Evolutionary conservation across 2,888 invertebrate species (phyloP), one percentile per base, ranked within the genome.

Genomic region (Macrosiphum euphorbiae): DNA sequence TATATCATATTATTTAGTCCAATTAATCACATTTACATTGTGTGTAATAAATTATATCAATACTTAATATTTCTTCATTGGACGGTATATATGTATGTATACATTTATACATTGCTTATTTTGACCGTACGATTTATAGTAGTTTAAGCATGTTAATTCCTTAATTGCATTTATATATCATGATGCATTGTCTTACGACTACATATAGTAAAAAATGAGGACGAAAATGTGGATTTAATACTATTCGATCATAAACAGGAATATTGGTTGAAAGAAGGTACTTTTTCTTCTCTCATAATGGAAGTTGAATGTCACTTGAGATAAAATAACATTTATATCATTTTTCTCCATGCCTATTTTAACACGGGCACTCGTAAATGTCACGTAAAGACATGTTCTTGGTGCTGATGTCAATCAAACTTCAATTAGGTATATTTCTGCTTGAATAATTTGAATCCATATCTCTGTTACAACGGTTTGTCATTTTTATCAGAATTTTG

Each of bases 331-430:
- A 24, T 90, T 61, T 90, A 90, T n/a, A 61, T 90, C 61, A 61
- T 47, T 89, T 67, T 28, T n/a, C 44, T n/a, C 1, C 20, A 58
- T 44, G 13, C 0, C 4, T 47, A 61, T 90, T 47, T 44, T 61
- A 61, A 44, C 28, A 47, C 47, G 16, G 47, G 0, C 13, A 44
- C 11, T 35, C 16, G 20, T 78, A 78, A 78, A 78, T 78, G 78
- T 78, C 35, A 78, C 78, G 35, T 78, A 20, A 7, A 78, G 28
- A 47, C 44, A 47, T n/a, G 47, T 67, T 44, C 20, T 89, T 47
- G 89, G 44, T n/a, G 47, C n/a, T n/a, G 0, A 61, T 61, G 89
- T 90, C 89, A 90, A 90, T 90, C 89, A 90, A 90, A 90, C 47
- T 67, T n/a, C 61, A n/a, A 24, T 47, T 61, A 89, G 47, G 47